Conservation (phyloP, 2,113 vertebrate species). For the Lathamus discolor region DNA sequence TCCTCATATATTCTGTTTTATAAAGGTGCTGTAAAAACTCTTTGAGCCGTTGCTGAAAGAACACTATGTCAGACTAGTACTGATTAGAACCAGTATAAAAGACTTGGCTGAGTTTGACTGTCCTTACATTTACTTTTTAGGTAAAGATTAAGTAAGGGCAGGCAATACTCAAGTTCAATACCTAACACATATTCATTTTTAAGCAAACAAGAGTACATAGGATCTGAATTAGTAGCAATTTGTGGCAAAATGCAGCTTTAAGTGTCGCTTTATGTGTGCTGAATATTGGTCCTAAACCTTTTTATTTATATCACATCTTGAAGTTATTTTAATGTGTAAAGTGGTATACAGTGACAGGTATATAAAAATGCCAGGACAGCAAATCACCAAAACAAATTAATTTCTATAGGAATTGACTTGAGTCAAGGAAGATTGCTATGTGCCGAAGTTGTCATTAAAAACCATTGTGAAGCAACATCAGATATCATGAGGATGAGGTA, state of each 20-base stretch:
- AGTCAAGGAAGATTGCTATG: neutral
- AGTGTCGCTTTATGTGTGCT: neutral
- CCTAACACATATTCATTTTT: neutral
- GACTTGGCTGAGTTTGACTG: neutral
- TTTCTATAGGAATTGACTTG: neutral
- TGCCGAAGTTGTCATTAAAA: neutral
- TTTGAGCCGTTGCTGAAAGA: neutral
- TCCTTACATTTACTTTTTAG: neutral
- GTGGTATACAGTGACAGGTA: neutral
- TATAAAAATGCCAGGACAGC: neutral
- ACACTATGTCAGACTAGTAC: neutral
- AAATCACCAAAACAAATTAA: neutral
- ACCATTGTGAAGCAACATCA: neutral
- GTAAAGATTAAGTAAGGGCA: neutral
- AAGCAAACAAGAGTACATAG: neutral
- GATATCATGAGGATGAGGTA: neutral
- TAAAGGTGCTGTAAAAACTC: neutral
- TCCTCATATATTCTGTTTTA: neutral
- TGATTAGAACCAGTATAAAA: neutral
- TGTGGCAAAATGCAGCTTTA: neutral
- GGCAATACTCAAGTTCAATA: neutral
- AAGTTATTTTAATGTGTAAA: neutral
- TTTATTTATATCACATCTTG: neutral
- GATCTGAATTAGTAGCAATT: neutral
- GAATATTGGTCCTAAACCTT: neutral